Percentiles rank a stretch among this genome's conserved stretches.
Evolutionary conservation across 2,888 invertebrate species (phyloP).

Genomic region (Euzophera pinguis): DNA sequence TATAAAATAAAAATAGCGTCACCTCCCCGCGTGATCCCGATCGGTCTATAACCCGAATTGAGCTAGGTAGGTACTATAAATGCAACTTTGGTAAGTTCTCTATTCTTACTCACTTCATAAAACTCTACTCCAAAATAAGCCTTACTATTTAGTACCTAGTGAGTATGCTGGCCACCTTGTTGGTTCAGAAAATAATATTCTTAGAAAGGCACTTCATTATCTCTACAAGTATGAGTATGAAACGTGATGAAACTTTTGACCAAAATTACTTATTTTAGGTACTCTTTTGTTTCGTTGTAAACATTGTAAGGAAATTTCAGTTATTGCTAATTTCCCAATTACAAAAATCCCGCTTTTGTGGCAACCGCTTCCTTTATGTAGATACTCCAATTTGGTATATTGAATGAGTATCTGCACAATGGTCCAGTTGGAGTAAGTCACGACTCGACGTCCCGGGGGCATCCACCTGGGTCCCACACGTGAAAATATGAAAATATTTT

Average conservation of each 20-base stretch:
- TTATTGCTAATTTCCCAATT: constrained; percentile 19
- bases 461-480: constrained; percentile 64
- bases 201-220: background rate
- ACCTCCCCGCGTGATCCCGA: too few relatives aligned
- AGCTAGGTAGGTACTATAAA: too few relatives aligned
- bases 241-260: background rate
- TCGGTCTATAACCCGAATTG: too few relatives aligned
- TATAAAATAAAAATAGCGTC: too few relatives aligned
- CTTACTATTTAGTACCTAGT: too few relatives aligned
- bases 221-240: background rate
- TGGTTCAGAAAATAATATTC: too few relatives aligned
- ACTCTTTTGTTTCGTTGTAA: constrained; percentile 47
- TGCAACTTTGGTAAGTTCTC: too few relatives aligned
- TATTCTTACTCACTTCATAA: too few relatives aligned
- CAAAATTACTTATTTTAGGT: constrained; percentile 20
- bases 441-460: constrained; percentile 60
- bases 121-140: too few relatives aligned
- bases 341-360: constrained; percentile 19
- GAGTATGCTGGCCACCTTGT: too few relatives aligned
- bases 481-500: constrained; percentile 53
- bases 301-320: constrained; percentile 25
- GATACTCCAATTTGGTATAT: constrained; percentile 45
- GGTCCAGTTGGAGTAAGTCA: constrained; percentile 62
- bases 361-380: constrained; percentile 30
- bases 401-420: constrained; percentile 53